Conservation (phyloP, 2,113 vertebrate genomes). For the Acrocephalus kingi region DNA sequence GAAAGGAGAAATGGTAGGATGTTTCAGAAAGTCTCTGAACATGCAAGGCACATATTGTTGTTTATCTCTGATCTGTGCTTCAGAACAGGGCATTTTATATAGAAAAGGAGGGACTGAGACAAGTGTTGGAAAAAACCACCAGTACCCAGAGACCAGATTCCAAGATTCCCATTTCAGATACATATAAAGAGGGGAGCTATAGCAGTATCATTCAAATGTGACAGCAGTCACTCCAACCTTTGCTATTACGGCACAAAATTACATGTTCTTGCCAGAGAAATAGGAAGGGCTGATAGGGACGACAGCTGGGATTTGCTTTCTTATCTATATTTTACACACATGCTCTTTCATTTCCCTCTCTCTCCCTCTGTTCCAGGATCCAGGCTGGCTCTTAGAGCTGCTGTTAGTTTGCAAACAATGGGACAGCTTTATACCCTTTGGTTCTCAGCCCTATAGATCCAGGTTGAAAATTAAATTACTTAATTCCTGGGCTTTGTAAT, state of each 20-base stretch:
- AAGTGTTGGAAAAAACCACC: background rate
- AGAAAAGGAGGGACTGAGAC: constrained; percentile 13
- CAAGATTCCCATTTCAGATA: constrained; percentile 68
- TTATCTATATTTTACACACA: constrained; percentile 73
- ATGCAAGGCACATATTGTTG: background rate
- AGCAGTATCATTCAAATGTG: constrained; percentile 64
- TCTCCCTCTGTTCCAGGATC: constrained; percentile 11
- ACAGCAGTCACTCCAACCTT: constrained; percentile 70
- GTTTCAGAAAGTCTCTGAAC: background rate
- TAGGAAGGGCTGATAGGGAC: constrained; percentile 67
- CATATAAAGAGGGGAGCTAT: background rate
- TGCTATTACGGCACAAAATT: constrained; percentile 69
- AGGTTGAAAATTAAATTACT: background rate
- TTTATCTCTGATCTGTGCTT: background rate
- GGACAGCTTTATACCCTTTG: background rate
- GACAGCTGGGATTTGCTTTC: constrained; percentile 70
- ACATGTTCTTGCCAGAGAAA: constrained; percentile 63
- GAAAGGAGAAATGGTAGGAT: background rate
- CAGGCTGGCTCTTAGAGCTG: background rate
- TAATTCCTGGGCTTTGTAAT: background rate
- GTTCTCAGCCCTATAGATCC: background rate
- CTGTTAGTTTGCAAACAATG: constrained; percentile 1
- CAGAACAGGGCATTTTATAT: background rate
- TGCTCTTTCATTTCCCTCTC: constrained; percentile 32
- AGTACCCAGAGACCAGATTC: background rate